These are phyloP conservation scores for Acyrthosiphon pisum DNA, from an alignment of 1,140 invertebrate genomes.

Conservation along the genomic window DNA sequence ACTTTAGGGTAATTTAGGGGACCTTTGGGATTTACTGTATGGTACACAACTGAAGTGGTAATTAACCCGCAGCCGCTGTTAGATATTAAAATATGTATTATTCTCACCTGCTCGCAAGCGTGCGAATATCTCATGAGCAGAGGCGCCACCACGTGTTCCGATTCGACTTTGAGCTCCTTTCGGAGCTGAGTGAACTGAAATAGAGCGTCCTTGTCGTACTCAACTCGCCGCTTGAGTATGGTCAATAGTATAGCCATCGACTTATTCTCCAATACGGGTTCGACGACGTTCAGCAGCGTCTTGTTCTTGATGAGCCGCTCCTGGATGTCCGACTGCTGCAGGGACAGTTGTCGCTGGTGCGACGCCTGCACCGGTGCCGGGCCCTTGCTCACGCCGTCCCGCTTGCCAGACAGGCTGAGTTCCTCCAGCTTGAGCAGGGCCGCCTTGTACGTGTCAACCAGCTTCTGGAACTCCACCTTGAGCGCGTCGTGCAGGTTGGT, in stretches of 20 bases:
- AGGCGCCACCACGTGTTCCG: slow-evolving; percentile 73
- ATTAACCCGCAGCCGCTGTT: too few species aligned
- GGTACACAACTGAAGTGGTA: not conserved
- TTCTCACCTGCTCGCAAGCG: slow-evolving; percentile 73
- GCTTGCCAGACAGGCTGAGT: slow-evolving; percentile 68
- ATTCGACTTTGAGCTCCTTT: slow-evolving; percentile 69
- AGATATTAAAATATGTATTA: not conserved
- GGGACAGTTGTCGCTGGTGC: slow-evolving; percentile 85
- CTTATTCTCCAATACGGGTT: slow-evolving; percentile 69
- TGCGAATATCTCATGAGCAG: slow-evolving; percentile 83
- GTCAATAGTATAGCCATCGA: slow-evolving; percentile 67
- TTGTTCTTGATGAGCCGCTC: slow-evolving; percentile 91
- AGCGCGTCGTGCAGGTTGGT: slow-evolving; percentile 68
- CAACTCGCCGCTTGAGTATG: slow-evolving; percentile 72
- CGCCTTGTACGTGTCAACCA: slow-evolving; percentile 85
- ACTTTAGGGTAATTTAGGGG: too few species aligned
- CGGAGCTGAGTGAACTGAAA: slow-evolving; percentile 75
- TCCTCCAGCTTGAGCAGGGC: slow-evolving; percentile 88
- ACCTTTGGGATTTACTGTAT: not conserved
- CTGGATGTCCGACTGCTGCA: slow-evolving; percentile 82
- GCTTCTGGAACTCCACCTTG: slow-evolving; percentile 76
- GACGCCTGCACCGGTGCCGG: slow-evolving; percentile 85
- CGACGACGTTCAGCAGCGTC: slow-evolving; percentile 83
- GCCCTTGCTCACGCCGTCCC: slow-evolving; percentile 68
- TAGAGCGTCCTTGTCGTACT: slow-evolving; percentile 75